Conservation (phyloP, 2,797 vertebrate species). For the Megalops cyprinoides region DNA sequence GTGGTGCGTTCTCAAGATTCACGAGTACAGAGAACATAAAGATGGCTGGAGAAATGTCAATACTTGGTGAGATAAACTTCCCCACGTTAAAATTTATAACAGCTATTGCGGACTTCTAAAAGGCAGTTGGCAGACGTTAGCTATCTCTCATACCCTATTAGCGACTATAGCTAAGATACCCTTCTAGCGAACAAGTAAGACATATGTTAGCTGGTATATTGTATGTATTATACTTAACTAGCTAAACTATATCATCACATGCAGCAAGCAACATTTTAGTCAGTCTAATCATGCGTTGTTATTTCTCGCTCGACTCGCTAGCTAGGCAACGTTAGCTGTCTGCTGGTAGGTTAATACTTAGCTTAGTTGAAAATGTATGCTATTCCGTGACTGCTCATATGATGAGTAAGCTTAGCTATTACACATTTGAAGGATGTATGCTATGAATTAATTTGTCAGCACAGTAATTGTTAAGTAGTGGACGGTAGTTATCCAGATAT, state of each 20-base stretch:
- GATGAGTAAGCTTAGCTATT: not conserved
- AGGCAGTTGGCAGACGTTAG: not conserved
- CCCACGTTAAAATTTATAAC: no score
- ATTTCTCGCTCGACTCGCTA: no score
- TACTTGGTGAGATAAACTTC: constrained; percentile 69
- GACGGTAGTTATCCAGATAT: no score
- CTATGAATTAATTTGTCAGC: no score
- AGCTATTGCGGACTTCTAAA: no score
- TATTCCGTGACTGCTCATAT: no score
- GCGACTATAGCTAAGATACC: not conserved
- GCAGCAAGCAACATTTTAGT: not conserved
- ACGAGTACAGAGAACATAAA: constrained; percentile 16
- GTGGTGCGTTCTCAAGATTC: constrained; percentile 9
- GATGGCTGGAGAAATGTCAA: constrained; percentile 77
- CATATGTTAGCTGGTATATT: not conserved
- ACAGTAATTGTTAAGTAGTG: no score
- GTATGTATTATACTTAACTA: not conserved
- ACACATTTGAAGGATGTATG: not conserved
- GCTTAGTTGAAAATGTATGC: no score
- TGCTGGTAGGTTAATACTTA: no score
- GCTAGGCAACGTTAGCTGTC: no score
- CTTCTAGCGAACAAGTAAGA: not conserved
- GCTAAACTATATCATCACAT: not conserved
- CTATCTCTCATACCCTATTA: no score
- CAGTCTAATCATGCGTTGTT: no score